Conservation (phyloP, 2,888 invertebrate species). For the Aphelenchoides bicaudatus region DNA sequence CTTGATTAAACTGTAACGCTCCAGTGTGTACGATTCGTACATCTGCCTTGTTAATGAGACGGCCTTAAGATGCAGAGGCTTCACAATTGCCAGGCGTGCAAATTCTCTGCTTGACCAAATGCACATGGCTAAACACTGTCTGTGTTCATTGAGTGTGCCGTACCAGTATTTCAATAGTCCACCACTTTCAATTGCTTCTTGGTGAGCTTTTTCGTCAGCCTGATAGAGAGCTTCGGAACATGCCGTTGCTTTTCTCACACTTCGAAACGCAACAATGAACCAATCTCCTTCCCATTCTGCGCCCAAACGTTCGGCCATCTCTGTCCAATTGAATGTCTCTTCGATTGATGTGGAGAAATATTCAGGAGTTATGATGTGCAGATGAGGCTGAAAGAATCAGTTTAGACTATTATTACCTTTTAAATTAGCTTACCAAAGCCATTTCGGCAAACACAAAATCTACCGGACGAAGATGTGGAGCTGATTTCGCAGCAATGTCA, state of each 20-base stretch:
- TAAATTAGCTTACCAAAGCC: too few species aligned
- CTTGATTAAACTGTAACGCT: constrained; percentile 2
- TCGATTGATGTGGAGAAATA: background rate
- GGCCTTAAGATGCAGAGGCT: constrained; percentile 6
- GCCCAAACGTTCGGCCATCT: background rate
- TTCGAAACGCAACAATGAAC: constrained; percentile 7
- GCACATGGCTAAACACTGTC: constrained; percentile 12
- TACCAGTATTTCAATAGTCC: constrained; percentile 12
- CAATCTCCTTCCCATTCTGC: background rate
- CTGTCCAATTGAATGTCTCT: background rate
- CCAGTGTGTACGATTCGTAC: constrained; percentile 10
- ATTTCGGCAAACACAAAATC: background rate
- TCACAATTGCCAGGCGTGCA: background rate
- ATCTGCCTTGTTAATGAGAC: constrained; percentile 3
- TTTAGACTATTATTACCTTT: too few species aligned
- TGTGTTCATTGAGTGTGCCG: constrained; percentile 4
- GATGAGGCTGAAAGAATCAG: too few species aligned
- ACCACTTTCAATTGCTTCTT: constrained; percentile 12
- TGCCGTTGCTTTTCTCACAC: background rate
- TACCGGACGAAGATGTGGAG: background rate
- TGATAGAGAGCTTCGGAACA: background rate
- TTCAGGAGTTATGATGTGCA: background rate
- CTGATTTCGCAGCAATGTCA: background rate
- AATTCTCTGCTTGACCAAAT: constrained; percentile 2
- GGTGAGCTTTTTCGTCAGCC: background rate